Evolutionary conservation across 2,113 vertebrate genomes (phyloP).

Genomic region (Charina bottae): DNA sequence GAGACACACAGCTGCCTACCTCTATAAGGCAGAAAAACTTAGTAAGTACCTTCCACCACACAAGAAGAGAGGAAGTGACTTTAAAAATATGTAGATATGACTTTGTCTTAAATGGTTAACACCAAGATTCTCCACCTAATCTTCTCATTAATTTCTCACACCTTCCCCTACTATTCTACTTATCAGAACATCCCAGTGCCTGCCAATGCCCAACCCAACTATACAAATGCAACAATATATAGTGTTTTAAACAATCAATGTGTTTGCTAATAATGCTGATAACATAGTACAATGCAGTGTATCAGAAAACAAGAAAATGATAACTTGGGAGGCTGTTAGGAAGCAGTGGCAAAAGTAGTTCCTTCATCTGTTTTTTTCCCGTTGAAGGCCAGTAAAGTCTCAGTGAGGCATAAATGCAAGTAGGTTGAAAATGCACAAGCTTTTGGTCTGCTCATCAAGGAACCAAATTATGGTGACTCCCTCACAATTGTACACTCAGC

Average conservation of each 20-base stretch:
- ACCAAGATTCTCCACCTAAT: not conserved
- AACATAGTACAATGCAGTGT: not conserved
- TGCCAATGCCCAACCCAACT: not conserved
- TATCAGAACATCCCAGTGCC: not conserved
- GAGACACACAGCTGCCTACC: not conserved
- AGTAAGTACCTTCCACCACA: not conserved
- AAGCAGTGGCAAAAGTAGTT: not conserved
- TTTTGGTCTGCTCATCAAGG: not conserved
- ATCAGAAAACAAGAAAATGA: not conserved
- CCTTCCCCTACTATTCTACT: not conserved
- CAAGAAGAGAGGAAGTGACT: not conserved
- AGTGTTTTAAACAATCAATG: not conserved
- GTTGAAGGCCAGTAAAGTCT: not conserved
- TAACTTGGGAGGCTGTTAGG: not conserved
- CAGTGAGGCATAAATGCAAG: not conserved
- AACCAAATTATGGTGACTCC: not conserved
- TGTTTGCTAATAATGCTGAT: not conserved
- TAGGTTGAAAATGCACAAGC: not conserved
- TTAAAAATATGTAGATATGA: not conserved
- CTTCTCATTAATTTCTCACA: not conserved
- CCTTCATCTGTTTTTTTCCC: not conserved
- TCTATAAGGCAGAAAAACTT: not conserved
- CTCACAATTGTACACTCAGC: not conserved
- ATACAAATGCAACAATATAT: not conserved
- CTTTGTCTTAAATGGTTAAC: not conserved